Evolutionary conservation across 2,797 vertebrate species (phyloP).

Genomic region (Toxotes lorentzi): DNA sequence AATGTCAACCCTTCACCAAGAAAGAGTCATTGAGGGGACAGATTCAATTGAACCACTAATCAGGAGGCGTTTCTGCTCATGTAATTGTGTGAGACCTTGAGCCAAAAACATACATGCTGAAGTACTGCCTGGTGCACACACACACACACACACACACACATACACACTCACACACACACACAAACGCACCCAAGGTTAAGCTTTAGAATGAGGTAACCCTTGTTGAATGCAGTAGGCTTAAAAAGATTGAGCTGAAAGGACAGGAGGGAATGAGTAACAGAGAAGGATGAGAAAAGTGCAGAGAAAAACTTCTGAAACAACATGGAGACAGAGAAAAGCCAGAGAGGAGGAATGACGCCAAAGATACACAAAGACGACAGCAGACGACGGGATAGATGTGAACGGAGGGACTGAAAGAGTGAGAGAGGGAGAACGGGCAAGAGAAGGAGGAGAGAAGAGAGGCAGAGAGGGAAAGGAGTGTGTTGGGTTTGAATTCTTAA

Average conservation of each 20-base stretch:
- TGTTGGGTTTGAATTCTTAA: slow-evolving; percentile 81
- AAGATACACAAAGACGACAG: slow-evolving; percentile 1
- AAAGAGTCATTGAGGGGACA: slow-evolving; percentile 56
- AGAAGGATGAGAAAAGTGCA: slow-evolving; percentile 32
- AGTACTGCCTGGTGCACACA: slow-evolving; percentile 15
- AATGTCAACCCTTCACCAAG: slow-evolving; percentile 35
- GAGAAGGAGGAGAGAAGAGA: slow-evolving; percentile 1
- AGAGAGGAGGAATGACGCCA: slow-evolving; percentile 32
- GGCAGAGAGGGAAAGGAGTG: slow-evolving; percentile 38
- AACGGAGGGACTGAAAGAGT: background rate
- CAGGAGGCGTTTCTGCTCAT: slow-evolving; percentile 41
- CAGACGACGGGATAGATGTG: slow-evolving; percentile 19
- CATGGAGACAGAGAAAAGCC: slow-evolving; percentile 33
- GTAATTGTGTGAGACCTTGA: slow-evolving; percentile 36
- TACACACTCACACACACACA: slow-evolving; percentile 16
- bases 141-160: slow-evolving; percentile 16
- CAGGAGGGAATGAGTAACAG: slow-evolving; percentile 65
- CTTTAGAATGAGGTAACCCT: slow-evolving; percentile 76
- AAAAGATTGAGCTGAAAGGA: slow-evolving; percentile 59
- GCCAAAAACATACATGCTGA: slow-evolving; percentile 51
- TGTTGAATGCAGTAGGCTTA: slow-evolving; percentile 62
- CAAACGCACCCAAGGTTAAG: slow-evolving; percentile 64
- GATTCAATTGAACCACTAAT: slow-evolving; percentile 64
- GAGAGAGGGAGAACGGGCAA: slow-evolving; percentile 7
- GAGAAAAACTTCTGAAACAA: slow-evolving; percentile 39